Evolutionary conservation across 2,113 vertebrate species (phyloP), one percentile per base, ranked within the genome.

Genomic region (Diphyllodes magnificus): DNA sequence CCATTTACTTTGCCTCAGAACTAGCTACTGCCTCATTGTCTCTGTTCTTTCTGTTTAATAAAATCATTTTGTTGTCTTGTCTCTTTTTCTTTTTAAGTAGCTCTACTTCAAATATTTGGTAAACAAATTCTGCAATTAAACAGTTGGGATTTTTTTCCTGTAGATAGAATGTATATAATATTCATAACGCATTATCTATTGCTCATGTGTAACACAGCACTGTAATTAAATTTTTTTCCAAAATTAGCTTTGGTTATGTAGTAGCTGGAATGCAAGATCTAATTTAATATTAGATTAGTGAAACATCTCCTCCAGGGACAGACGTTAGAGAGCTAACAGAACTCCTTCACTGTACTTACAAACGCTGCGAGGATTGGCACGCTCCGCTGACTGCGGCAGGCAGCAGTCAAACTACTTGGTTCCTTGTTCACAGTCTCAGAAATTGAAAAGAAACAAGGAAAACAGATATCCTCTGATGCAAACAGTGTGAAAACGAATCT

Each of bases 181-280:
- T 91, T 95, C 87, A 96, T 87, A 95, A 94, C 83, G 66, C 65
- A 80, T 94, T 96, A 82, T 23, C 82, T 96, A 86, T 91, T 91
- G 72, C 63, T 95, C 63, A 42, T 77, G 53, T 95, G 50, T 93
- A 72, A 60, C 78, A 35, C 47, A 93, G 40, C 37, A 81, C 30
- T 80, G 54, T 93, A 96, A 97, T 97, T 92, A 96, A 96, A 97
- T 97, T 96, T 97, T 97, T 97, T 97, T 97, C 85, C 53, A 88
- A 92, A 97, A 97, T 97, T 93, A 97, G 86, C 88, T 97, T 95
- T 90, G 73, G 51, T 61, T 92, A 47, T 90, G 69, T 95, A 89
- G 97, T 95, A 83, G 78, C 87, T 96, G 82, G 21, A 77, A 83
- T 96, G 97, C 66, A 92, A 96, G 96, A 93, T 77, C 63, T 89